These are phyloP conservation scores for Andrena marginata DNA, from an alignment of 2,888 invertebrate species.

Conservation along the genomic window DNA sequence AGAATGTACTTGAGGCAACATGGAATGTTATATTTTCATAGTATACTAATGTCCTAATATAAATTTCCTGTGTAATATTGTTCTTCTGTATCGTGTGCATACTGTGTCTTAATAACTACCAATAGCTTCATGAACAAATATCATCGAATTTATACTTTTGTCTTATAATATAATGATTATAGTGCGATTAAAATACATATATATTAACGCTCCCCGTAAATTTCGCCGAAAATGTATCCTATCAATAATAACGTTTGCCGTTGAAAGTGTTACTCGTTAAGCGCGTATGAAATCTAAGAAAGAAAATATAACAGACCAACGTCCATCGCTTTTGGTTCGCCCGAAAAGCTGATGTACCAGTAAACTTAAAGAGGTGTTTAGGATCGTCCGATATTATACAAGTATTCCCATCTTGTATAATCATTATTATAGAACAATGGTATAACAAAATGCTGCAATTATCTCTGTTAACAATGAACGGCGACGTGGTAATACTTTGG, in stretches of 20 bases:
- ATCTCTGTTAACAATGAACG: neutral
- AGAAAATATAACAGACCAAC: slow-evolving; percentile 61
- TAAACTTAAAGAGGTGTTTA: neutral
- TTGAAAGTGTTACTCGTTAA: slow-evolving; percentile 28
- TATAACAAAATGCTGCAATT: slow-evolving; percentile 10
- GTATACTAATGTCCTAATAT: slow-evolving; percentile 40
- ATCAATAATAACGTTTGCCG: slow-evolving; percentile 22
- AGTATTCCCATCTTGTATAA: neutral
- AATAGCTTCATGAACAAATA: slow-evolving; percentile 37
- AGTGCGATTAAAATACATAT: slow-evolving; percentile 19
- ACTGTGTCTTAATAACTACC: slow-evolving; percentile 31
- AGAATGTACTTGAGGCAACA: slow-evolving; percentile 70
- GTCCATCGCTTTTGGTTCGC: slow-evolving; percentile 6
- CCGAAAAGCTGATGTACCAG: neutral
- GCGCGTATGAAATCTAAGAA: slow-evolving; percentile 9
- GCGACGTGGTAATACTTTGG: slow-evolving; percentile 13
- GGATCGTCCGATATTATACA: neutral
- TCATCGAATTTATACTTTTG: slow-evolving; percentile 36
- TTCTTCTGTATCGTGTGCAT: slow-evolving; percentile 19
- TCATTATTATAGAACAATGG: slow-evolving; percentile 14
- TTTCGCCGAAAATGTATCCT: slow-evolving; percentile 15
- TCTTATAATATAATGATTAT: slow-evolving; percentile 41
- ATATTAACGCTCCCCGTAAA: slow-evolving; percentile 25
- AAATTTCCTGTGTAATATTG: slow-evolving; percentile 34
- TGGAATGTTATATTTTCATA: slow-evolving; percentile 73